Evolutionary conservation across 2,113 vertebrate species (phyloP).

Genomic region (Dicentrarchus labrax): DNA sequence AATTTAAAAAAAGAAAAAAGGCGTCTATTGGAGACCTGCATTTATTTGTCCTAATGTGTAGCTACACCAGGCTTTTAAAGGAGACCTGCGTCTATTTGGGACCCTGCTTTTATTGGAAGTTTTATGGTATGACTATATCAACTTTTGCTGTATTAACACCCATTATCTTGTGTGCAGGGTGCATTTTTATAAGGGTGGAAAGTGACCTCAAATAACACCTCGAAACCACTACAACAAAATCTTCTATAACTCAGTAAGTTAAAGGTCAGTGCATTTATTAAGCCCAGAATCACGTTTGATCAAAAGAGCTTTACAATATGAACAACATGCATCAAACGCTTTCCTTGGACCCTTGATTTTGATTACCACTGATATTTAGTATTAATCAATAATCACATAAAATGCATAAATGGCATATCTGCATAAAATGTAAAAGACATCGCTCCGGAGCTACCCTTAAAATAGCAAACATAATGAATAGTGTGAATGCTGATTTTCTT

Average conservation of each 20-base stretch:
- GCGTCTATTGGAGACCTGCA: no score
- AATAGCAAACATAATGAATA: neutral
- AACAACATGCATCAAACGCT: neutral
- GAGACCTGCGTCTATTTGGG: no score
- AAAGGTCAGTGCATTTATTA: neutral
- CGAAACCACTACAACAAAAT: neutral
- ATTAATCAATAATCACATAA: neutral
- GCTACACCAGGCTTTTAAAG: no score
- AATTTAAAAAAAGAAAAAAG: no score
- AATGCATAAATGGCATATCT: no score
- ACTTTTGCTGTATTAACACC: neutral
- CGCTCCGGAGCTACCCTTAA: neutral
- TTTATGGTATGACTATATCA: no score
- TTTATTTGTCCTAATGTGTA: no score
- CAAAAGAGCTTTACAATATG: neutral
- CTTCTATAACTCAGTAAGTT: neutral
- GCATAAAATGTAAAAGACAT: neutral
- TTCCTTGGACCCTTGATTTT: neutral
- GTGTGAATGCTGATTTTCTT: neutral
- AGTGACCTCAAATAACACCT: no score
- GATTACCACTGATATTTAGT: neutral
- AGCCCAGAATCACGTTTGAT: neutral
- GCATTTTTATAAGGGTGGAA: no score
- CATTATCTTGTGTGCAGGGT: no score
- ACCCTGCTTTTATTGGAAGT: no score